Evolutionary conservation across 2,113 vertebrate species (phyloP).

Genomic region (Paracanthobrama guichenoti): DNA sequence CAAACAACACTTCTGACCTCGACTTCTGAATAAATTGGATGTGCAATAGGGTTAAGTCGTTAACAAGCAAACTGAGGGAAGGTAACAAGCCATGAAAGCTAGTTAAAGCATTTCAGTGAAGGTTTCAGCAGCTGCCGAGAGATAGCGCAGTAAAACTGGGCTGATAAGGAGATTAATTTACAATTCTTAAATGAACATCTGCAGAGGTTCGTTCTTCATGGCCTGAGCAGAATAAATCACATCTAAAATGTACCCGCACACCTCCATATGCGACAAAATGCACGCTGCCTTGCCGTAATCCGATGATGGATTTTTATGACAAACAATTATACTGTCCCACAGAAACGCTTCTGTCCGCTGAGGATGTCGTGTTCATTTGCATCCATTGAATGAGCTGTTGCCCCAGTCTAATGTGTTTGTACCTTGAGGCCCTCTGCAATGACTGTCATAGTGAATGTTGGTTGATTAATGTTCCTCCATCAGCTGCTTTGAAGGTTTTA

Average conservation of each 20-base stretch:
- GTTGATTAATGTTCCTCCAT: conserved; percentile 26
- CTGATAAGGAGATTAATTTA: conserved; percentile 40
- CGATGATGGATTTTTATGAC: conserved; percentile 43
- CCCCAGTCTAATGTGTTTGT: conserved; percentile 22
- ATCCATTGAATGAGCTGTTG: conserved; percentile 20
- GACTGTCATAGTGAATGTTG: conserved; percentile 8
- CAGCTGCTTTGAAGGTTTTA: conserved; percentile 31
- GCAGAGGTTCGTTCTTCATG: conserved; percentile 16
- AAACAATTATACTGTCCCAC: conserved; percentile 24
- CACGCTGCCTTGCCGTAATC: neutral
- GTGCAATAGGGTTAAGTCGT: neutral
- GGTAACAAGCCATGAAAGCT: conserved; percentile 8
- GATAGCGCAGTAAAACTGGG: neutral
- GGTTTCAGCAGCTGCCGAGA: neutral
- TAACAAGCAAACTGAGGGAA: neutral
- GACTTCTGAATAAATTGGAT: conserved; percentile 19
- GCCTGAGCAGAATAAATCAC: conserved; percentile 11
- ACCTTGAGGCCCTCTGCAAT: conserved; percentile 21
- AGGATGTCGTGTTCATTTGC: conserved; percentile 25
- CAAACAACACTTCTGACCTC: neutral
- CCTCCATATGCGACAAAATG: neutral
- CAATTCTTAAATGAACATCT: conserved; percentile 43
- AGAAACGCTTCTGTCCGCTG: conserved; percentile 1
- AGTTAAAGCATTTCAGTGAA: conserved; percentile 1
- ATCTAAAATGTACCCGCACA: neutral